These are phyloP conservation scores for Diadumene lineata DNA, from an alignment of 92 coral and sea anemone species.

Conservation along the genomic window DNA sequence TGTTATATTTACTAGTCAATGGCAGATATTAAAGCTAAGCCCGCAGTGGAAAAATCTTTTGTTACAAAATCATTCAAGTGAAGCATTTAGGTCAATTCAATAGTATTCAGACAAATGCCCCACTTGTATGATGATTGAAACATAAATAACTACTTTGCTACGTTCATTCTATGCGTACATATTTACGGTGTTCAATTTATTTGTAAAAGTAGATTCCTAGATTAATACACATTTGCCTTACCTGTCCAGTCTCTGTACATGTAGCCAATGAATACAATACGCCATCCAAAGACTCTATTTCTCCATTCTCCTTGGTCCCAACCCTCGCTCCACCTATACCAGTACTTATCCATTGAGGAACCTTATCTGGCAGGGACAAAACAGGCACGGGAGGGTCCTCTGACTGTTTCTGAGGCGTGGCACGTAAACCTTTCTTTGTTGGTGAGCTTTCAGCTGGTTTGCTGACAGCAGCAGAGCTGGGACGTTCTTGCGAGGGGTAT, in stretches of 20 bases:
- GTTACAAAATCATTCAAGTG: too few relatives aligned
- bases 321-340: conserved; percentile 75
- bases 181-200: too few relatives aligned
- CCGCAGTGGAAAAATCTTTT: too few relatives aligned
- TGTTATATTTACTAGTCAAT: too few relatives aligned
- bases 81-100: too few relatives aligned
- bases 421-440: conserved; percentile 47
- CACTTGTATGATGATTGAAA: not conserved
- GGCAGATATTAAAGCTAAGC: too few relatives aligned
- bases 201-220: too few relatives aligned
- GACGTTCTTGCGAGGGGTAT: conserved; percentile 52
- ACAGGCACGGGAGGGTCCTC: conserved; percentile 77
- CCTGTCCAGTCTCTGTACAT: conserved; percentile 88
- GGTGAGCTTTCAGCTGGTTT: conserved; percentile 59
- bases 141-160: not conserved
- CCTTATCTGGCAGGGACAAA: conserved; percentile 58
- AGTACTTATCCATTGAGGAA: conserved; percentile 84
- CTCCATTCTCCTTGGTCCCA: conserved; percentile 70
- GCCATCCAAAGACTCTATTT: conserved; percentile 51
- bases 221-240: conserved; percentile 19
- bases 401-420: conserved; percentile 56
- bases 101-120: too few relatives aligned
- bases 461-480: conserved; percentile 48
- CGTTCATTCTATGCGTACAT: too few relatives aligned
- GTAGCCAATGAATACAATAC: conserved; percentile 81